Conservation (phyloP, 2,797 vertebrate species). For the Chiroxiphia lanceolata region DNA sequence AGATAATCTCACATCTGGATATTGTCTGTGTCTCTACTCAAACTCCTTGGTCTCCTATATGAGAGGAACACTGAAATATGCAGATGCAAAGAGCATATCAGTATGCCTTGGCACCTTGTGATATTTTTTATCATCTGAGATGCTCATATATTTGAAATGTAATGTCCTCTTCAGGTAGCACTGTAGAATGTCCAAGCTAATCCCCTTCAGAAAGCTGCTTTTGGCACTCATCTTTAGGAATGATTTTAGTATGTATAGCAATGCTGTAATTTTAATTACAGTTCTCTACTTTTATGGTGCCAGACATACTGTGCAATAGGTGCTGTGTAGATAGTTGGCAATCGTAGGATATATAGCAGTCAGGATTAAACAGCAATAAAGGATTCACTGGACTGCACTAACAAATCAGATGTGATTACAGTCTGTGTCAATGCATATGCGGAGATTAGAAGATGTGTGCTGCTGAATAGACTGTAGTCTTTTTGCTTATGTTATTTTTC, state of each 20-base stretch:
- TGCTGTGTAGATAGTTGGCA: background rate
- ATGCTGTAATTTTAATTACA: background rate
- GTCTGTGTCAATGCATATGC: background rate
- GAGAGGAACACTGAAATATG: background rate
- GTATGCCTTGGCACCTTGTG: background rate
- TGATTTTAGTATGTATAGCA: background rate
- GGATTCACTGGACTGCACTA: constrained; percentile 45
- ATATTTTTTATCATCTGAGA: background rate
- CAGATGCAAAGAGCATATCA: background rate
- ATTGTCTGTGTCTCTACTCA: background rate
- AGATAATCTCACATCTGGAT: background rate
- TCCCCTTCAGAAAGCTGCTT: background rate
- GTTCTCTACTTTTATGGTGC: background rate
- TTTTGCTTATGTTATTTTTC: background rate
- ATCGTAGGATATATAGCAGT: background rate
- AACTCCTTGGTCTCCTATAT: background rate
- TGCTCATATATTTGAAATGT: background rate
- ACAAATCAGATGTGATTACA: constrained; percentile 8
- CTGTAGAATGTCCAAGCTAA: background rate
- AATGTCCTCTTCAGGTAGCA: background rate
- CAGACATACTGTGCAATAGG: background rate
- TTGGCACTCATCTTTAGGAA: background rate
- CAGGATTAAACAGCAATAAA: constrained; percentile 38
- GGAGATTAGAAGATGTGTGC: constrained; percentile 19
- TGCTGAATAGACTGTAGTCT: constrained; percentile 2